phyloP scores from a whole-genome alignment of 2,113 vertebrate species.

The Panurus biarmicus region DNA sequence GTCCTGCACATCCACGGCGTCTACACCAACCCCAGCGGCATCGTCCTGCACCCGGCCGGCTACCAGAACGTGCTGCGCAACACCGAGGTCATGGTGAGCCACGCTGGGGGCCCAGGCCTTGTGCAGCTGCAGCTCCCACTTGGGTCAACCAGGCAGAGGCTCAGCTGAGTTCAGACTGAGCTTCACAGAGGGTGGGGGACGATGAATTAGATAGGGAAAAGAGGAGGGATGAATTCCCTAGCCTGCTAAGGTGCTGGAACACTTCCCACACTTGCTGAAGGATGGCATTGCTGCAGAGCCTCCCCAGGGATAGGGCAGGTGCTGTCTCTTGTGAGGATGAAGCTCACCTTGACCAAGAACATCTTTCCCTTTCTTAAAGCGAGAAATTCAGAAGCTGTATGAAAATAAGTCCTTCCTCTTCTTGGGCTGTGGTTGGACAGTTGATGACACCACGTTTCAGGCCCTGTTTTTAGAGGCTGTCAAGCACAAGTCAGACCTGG shows the following conservation, averaged over 20 bases:
- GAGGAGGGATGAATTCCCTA: neutral
- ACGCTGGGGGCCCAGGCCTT: neutral
- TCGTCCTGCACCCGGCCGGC: slow-evolving; percentile 91
- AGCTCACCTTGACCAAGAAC: neutral
- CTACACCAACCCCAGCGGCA: slow-evolving; percentile 94
- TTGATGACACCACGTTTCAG: slow-evolving; percentile 97
- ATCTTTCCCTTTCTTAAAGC: slow-evolving; percentile 67
- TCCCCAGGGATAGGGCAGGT: neutral
- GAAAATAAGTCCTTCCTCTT: slow-evolving; percentile 96
- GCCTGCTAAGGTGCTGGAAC: neutral
- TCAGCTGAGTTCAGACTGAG: neutral
- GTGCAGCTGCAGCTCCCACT: accelerated
- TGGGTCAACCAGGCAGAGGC: accelerated
- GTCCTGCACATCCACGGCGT: slow-evolving; percentile 94
- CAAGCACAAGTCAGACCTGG: slow-evolving; percentile 92
- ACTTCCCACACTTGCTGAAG: neutral
- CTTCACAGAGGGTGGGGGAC: neutral
- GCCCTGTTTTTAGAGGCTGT: slow-evolving; percentile 94
- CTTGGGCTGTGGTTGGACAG: slow-evolving; percentile 91
- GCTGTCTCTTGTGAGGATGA: neutral
- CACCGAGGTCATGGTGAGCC: slow-evolving; percentile 92
- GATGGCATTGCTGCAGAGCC: neutral
- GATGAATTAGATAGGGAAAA: neutral
- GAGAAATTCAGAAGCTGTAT: slow-evolving; percentile 95
- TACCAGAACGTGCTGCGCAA: slow-evolving; percentile 95